Base-by-base conservation (phyloP, 2,797 vertebrate genomes). In the Allobates femoralis region DNA sequence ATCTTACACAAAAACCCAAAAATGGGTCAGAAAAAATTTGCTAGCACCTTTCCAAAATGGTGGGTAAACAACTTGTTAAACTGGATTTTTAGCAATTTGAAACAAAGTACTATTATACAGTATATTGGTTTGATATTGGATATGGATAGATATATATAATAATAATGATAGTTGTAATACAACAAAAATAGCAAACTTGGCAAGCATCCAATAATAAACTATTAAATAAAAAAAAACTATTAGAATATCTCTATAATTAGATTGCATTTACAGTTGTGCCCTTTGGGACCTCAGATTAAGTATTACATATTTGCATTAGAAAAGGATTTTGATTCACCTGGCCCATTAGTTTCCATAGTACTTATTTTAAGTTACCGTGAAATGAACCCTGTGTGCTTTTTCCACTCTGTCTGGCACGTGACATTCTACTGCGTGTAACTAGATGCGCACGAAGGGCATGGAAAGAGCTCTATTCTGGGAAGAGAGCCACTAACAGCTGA, bases 401-500 rank as follows among this genome's bases (percentile, higher is more conserved):
- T 78, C 86, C 82, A 88, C 56, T 21, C 30, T 74, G 82, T 34
- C 37, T 50, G 79, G 58, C 86, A 88, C 50, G 77, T 84, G 82
- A 80, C 77, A 86, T 74, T 85, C 46, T 76, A 75, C 41, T 66
- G 37, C 28, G 62, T 75, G 67, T 84, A 88, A 88, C 78, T 85
- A 41, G 83, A 88, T 76, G 69, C 76, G 58, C 30, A 51, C 62
- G 23, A 37, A 53, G 50, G 41, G 51, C 67, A 76, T 76, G 83
- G 58, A 88, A 73, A 50, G 87, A 60, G 50, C 76, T 81, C 87
- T 88, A 88, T 88, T 88, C 87, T 88, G 78, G 83, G 87, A 85
- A 76, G 21, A 66, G 19, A 77, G 83, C 83, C 83, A 88, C 78
- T 60, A 84, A 80, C 87, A 88, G 77, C 87, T 85, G 87, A 88